These are phyloP conservation scores for Erythrolamprus reginae DNA, from an alignment of 2,113 vertebrate species.

Conservation along the genomic window DNA sequence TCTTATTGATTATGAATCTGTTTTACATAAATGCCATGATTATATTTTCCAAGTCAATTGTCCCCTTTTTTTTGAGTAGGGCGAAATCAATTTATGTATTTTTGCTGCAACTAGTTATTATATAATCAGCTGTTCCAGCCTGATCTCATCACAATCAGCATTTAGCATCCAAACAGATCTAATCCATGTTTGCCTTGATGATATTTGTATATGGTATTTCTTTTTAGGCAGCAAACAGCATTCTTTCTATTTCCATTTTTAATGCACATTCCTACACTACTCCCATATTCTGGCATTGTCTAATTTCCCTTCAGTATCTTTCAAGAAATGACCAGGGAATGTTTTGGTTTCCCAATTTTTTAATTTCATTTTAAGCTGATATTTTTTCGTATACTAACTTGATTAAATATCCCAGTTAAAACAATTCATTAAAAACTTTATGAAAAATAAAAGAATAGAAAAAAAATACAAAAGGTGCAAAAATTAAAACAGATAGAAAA, in stretches of 20 bases:
- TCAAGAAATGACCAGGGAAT: not conserved
- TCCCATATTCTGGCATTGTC: not conserved
- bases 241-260: not conserved
- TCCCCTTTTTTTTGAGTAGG: not conserved
- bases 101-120: not conserved
- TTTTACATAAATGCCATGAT: not conserved
- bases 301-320: not conserved
- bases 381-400: not conserved
- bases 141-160: not conserved
- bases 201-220: not conserved
- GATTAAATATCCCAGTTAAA: not conserved
- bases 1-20: not conserved
- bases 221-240: not conserved
- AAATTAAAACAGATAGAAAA: not conserved
- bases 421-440: not conserved
- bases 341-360: not conserved
- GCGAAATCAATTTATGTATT: not conserved
- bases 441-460: not conserved
- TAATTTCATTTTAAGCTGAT: not conserved
- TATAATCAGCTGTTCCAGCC: not conserved
- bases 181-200: not conserved
- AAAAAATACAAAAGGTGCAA: not conserved
- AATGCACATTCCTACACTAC: not conserved
- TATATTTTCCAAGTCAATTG: not conserved
- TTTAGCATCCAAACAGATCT: not conserved